Percentiles rank a stretch among this genome's conserved stretches.
Evolutionary conservation across 2,797 vertebrate species (phyloP).

Genomic region (Bovichtus variegatus): DNA sequence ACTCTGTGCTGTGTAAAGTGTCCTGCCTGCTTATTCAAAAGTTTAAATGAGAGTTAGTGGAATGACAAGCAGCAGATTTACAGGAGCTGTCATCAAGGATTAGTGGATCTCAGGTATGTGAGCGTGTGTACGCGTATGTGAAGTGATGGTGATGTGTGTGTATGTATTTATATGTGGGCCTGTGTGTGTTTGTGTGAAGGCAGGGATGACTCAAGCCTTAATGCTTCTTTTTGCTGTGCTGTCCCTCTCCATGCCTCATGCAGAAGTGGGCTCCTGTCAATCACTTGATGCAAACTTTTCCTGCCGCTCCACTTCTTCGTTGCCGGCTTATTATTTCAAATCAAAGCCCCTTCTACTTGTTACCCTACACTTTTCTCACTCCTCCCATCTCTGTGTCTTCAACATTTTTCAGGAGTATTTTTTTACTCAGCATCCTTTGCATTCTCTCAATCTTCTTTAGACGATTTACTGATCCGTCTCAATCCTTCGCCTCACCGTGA

Average conservation of each 20-base stretch:
- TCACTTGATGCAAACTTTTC: constrained; percentile 14
- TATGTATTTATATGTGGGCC: background rate
- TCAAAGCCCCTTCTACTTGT: constrained; percentile 16
- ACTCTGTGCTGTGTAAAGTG: constrained; percentile 43
- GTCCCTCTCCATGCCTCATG: constrained; percentile 26
- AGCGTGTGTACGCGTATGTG: constrained; percentile 1
- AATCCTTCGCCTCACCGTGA: constrained; percentile 18
- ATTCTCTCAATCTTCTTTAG: constrained; percentile 10
- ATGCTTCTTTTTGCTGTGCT: constrained; percentile 19
- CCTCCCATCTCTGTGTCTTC: constrained; percentile 3
- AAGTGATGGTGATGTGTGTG: background rate
- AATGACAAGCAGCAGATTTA: constrained; percentile 61
- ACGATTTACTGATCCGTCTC: constrained; percentile 27
- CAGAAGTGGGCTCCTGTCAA: constrained; percentile 26
- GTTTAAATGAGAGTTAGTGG: constrained; percentile 54
- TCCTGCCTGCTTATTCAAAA: constrained; percentile 48
- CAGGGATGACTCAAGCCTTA: constrained; percentile 13
- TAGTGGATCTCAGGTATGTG: constrained; percentile 38
- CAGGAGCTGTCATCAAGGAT: constrained; percentile 51
- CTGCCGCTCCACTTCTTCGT: background rate
- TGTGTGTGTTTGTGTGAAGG: constrained; percentile 5
- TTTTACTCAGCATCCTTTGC: background rate
- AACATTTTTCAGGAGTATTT: background rate
- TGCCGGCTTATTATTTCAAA: constrained; percentile 16
- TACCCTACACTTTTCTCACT: background rate